Base-by-base conservation (phyloP, 2,797 vertebrate species). In the Galagoides demidoff region DNA sequence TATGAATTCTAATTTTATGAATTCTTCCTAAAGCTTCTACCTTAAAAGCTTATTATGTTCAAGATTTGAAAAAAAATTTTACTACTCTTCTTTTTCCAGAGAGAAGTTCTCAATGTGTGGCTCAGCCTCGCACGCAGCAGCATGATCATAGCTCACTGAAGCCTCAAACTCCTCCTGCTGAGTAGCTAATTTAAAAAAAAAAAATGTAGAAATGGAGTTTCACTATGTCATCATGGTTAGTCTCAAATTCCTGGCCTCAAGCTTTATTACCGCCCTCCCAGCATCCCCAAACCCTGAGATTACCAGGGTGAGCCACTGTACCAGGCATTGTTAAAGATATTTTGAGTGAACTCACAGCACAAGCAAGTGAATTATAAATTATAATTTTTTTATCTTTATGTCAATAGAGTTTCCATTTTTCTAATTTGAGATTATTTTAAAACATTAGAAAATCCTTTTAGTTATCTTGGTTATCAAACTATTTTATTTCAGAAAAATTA, bases 371-470 rank as follows among this genome's bases (percentile, higher is more conserved):
- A 61, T 93, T 78, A 45, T 64, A 86, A 79, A 37, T 64, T 93
- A 76, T 1, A 78, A n/a, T 59, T 83, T 74, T 85, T 77, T 93
- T 17, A 82, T 39, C 59, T 25, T 59, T 16, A 71, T 66, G 84
- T 84, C 55, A 92, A 39, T 59, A 1, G 8, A 66, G 2, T 92
- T 91, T 87, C 20, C 79, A 74, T 31, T 90, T 89, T 96, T 87
- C 23, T 89, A 92, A 84, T 55, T 14, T 71, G 19, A 81, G 25
- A 95, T 52, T 91, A 70, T 73, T 85, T 95, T 79, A 43, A 84
- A 78, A 93, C 31, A 89, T 76, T 59, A 81, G 16, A 71, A 78
- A 92, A 81, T 90, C 1, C 5, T 81, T 89, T 90, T 61, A 91
- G 49, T 59, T 86, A 86, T 82, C 39, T 90, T 61, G 89, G 49